phyloP scores from a whole-genome alignment of 2,888 invertebrate genomes.

The Drosophila prolongata region DNA sequence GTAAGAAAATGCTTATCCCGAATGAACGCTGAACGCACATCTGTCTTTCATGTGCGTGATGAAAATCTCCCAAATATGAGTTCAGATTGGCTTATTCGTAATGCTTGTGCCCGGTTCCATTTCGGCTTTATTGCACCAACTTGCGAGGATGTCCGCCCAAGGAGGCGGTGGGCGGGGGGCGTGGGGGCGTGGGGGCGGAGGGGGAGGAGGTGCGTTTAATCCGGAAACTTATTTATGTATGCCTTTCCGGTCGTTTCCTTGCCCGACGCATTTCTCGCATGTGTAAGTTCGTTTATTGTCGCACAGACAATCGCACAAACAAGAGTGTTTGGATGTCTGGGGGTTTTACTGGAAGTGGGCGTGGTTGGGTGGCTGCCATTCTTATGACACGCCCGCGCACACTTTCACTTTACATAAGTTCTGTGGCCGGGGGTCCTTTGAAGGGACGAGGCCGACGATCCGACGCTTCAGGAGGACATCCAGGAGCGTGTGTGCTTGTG shows the following conservation, averaged over 20 bases:
- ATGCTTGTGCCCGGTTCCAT: conserved; percentile 59
- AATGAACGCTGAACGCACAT: conserved; percentile 17
- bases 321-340: conserved; percentile 12
- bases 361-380: conserved; percentile 49
- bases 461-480: too few species aligned
- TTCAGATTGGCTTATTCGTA: conserved; percentile 25
- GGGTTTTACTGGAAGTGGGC: background rate
- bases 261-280: conserved; percentile 72
- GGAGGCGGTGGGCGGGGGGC: conserved; percentile 15
- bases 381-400: conserved; percentile 72
- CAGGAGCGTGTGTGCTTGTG: conserved; percentile 43
- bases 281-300: conserved; percentile 58
- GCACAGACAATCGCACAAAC: conserved; percentile 44
- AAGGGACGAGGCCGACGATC: conserved; percentile 16
- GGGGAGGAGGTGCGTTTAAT: conserved; percentile 70
- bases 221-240: conserved; percentile 79
- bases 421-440: conserved; percentile 46
- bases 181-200: conserved; percentile 46
- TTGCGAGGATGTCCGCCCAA: conserved; percentile 59
- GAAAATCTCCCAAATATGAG: conserved; percentile 31
- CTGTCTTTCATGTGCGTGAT: conserved; percentile 27
- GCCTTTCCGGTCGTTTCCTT: conserved; percentile 76
- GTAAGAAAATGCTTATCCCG: conserved; percentile 7
- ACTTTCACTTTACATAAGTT: conserved; percentile 76
- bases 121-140: conserved; percentile 71